These are phyloP conservation scores for Emys orbicularis DNA, from an alignment of 2,797 vertebrate species.

Conservation along the genomic window DNA sequence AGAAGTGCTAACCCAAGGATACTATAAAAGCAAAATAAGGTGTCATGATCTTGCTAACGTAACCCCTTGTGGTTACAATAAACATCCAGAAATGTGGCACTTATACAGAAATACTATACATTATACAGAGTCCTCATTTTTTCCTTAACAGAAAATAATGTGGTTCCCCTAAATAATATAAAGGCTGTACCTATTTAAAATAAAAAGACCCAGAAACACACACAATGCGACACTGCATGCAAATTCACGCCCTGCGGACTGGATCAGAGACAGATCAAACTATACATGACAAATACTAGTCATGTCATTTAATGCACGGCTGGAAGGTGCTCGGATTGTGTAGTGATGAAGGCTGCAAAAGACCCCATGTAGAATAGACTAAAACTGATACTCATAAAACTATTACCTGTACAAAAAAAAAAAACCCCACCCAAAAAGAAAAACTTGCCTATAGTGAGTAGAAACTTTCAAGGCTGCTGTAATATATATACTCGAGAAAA, in stretches of 20 bases:
- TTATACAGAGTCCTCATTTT: not conserved
- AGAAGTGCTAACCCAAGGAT: not conserved
- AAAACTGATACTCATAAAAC: not conserved
- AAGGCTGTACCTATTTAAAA: not conserved
- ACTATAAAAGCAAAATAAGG: not conserved
- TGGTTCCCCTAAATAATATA: not conserved
- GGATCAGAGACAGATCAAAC: not conserved
- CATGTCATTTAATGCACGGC: not conserved
- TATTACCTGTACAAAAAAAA: not conserved
- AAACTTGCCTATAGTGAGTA: not conserved
- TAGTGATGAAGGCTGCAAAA: not conserved
- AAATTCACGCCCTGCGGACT: not conserved
- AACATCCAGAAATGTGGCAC: not conserved
- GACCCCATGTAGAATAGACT: not conserved
- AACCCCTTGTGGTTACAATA: not conserved
- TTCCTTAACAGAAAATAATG: not conserved
- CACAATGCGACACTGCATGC: not conserved
- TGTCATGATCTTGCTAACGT: not conserved
- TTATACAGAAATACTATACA: fast-evolving
- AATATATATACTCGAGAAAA: not conserved
- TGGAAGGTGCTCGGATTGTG: not conserved
- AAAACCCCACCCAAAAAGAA: not conserved
- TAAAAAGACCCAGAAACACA: not conserved
- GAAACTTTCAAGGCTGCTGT: not conserved
- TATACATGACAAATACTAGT: not conserved